Evolutionary conservation across 1,140 invertebrate species (phyloP).

Genomic region (Hydropsyche tenuis): DNA sequence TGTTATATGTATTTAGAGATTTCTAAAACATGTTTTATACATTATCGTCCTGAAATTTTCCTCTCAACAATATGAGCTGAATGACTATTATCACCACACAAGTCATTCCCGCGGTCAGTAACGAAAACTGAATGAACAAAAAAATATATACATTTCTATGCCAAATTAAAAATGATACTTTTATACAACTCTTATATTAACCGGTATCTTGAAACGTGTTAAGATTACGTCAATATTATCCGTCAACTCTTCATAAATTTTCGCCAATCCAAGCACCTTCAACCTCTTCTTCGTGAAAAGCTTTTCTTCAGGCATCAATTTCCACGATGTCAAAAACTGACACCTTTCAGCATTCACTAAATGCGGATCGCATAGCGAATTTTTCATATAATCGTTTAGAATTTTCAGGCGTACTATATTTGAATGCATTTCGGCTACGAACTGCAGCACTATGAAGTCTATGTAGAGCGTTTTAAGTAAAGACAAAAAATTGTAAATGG

Average conservation of each 20-base stretch:
- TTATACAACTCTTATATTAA: not conserved
- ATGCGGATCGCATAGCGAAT: not conserved
- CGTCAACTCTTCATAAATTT: not conserved
- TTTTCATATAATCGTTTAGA: not conserved
- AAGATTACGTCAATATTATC: not conserved
- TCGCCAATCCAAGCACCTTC: not conserved
- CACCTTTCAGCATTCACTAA: not conserved
- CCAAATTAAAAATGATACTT: too few relatives aligned
- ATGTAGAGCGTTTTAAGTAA: not conserved
- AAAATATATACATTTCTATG: too few relatives aligned
- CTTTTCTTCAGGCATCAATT: not conserved
- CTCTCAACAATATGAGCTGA: not conserved
- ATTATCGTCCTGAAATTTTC: too few relatives aligned
- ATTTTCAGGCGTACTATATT: not conserved
- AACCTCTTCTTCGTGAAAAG: not conserved
- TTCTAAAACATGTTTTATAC: too few relatives aligned
- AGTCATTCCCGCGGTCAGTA: not conserved
- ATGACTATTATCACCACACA: not conserved
- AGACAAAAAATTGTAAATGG: not conserved
- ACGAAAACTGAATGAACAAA: too few relatives aligned
- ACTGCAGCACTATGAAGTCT: not conserved
- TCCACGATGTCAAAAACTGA: conserved; percentile 1
- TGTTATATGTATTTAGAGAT: too few relatives aligned
- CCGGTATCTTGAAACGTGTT: not conserved
- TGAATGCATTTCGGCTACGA: not conserved